A percentile compares a stretch with the other conserved stretches of the same genome.
Evolutionary conservation across 2,888 invertebrate genomes (phyloP).

Genomic region (Nephrotoma appendiculata): DNA sequence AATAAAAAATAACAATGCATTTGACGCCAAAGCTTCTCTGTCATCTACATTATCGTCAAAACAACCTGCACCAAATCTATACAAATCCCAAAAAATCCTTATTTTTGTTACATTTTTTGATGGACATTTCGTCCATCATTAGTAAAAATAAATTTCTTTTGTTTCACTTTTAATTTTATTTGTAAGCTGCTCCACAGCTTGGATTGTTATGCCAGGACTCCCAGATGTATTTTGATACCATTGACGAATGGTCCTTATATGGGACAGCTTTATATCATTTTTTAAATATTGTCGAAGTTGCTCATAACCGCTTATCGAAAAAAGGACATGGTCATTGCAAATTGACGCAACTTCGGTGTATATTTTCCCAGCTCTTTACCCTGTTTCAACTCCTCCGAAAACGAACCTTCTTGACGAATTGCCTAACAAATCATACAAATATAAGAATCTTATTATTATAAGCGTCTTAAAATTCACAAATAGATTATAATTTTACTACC

Average conservation of each 20-base stretch:
- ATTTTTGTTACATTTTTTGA: neutral
- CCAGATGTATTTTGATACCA: neutral
- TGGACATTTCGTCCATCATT: neutral
- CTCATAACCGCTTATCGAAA: neutral
- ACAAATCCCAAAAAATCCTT: neutral
- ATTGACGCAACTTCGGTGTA: too few species aligned
- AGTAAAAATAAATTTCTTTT: neutral
- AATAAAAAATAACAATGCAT: neutral
- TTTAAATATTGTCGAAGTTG: neutral
- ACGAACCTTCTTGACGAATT: neutral
- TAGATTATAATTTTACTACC: too few species aligned
- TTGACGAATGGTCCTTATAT: neutral
- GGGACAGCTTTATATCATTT: neutral
- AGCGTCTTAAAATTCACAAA: too few species aligned
- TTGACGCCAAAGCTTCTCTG: neutral
- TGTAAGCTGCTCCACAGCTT: neutral
- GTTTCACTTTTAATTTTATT: neutral
- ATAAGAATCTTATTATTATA: too few species aligned
- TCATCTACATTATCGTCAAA: neutral
- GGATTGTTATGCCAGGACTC: neutral
- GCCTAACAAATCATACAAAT: too few species aligned
- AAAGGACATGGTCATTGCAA: too few species aligned
- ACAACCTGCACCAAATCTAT: neutral
- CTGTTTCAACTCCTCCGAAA: neutral
- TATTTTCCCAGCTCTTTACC: neutral